Percentiles rank a stretch among this genome's conserved stretches.
Evolutionary conservation across 2,797 vertebrate genomes (phyloP).

Genomic region (Telmatherina bonti): DNA sequence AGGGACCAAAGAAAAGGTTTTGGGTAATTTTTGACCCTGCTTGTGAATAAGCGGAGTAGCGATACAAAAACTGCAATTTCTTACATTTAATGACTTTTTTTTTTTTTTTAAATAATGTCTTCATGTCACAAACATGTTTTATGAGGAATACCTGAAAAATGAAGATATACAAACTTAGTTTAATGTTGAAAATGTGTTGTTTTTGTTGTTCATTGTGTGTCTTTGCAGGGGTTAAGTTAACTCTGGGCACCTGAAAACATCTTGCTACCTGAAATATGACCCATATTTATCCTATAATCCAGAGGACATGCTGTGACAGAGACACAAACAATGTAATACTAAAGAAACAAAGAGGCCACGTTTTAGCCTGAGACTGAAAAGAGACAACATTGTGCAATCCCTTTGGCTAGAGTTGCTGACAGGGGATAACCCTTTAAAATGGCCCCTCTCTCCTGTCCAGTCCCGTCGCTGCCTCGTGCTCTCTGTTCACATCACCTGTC

Average conservation of each 20-base stretch:
- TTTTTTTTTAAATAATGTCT: no score
- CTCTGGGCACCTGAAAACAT: constrained; percentile 13
- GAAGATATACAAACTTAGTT: no score
- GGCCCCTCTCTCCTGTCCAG: constrained; percentile 65
- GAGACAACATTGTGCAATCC: constrained; percentile 81
- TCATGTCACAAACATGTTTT: no score
- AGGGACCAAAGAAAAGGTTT: no score
- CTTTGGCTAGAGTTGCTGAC: constrained; percentile 89
- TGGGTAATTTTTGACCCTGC: no score
- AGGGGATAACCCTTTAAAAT: constrained; percentile 81
- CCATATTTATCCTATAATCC: constrained; percentile 58
- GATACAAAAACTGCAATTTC: no score
- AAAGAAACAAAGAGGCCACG: constrained; percentile 78
- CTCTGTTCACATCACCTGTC: constrained; percentile 42
- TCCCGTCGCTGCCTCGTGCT: constrained; percentile 55
- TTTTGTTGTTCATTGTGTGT: background rate
- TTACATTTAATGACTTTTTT: no score
- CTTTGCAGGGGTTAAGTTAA: background rate
- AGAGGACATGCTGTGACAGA: constrained; percentile 58
- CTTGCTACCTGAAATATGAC: constrained; percentile 62
- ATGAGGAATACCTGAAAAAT: no score
- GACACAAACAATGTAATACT: constrained; percentile 71
- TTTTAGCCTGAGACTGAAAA: constrained; percentile 82
- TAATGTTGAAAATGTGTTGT: rapidly evolving
- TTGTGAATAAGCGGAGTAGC: no score